A percentile compares a stretch with the other conserved stretches of the same genome.
Evolutionary conservation across 2,797 vertebrate species (phyloP).

Genomic region (Cottoperca gobio): DNA sequence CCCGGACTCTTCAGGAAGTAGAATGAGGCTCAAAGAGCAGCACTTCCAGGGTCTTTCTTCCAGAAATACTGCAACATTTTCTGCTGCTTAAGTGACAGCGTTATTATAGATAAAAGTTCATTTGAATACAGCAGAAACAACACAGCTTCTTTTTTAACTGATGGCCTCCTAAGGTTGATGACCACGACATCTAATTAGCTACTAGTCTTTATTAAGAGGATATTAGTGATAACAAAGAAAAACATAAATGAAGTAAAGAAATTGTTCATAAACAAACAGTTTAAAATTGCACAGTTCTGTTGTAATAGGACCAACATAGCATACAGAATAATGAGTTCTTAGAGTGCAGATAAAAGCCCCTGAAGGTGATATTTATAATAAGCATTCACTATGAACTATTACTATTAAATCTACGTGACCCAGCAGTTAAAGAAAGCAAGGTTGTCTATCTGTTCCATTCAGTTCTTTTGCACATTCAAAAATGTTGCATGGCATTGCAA

Average conservation of each 20-base stretch:
- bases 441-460: constrained; percentile 43
- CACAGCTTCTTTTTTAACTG: constrained; percentile 32
- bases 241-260: constrained; percentile 23
- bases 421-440: constrained; percentile 24
- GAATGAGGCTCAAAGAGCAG: background rate
- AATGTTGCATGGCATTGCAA: constrained; percentile 68
- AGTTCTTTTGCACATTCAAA: constrained; percentile 43
- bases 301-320: constrained; percentile 46
- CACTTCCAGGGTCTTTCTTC: constrained; percentile 20
- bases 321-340: constrained; percentile 42
- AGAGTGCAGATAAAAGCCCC: constrained; percentile 44
- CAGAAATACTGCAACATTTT: constrained; percentile 16
- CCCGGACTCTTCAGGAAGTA: background rate
- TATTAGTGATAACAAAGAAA: constrained; percentile 23
- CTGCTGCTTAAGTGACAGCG: constrained; percentile 19
- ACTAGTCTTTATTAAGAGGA: constrained; percentile 38
- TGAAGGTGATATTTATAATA: constrained; percentile 57
- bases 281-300: constrained; percentile 39
- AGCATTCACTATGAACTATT: constrained; percentile 45
- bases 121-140: constrained; percentile 13
- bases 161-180: constrained; percentile 29
- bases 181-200: constrained; percentile 25
- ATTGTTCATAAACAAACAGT: constrained; percentile 37
- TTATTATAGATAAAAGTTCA: constrained; percentile 14
- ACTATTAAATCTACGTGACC: constrained; percentile 37